Evolutionary conservation across 1,140 invertebrate species (phyloP).

Genomic region (Leptinotarsa lineolata): DNA sequence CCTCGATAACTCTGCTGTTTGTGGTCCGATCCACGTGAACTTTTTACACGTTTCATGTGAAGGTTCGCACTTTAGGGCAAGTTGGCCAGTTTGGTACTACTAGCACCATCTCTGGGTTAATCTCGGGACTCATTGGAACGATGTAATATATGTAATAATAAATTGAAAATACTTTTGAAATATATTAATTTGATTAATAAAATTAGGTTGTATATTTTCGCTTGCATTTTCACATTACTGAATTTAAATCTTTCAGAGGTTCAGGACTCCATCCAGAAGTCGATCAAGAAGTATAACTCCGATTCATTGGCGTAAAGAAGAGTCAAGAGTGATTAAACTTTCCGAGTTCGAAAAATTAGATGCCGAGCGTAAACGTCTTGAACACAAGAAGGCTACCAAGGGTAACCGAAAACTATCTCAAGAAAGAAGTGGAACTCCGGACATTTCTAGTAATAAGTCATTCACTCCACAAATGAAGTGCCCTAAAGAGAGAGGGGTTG

Average conservation of each 20-base stretch:
- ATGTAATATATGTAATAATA: too few relatives aligned
- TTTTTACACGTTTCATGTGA: too few relatives aligned
- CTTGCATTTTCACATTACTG: too few relatives aligned
- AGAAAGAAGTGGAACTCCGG: constrained; percentile 11
- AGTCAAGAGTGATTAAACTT: constrained; percentile 78
- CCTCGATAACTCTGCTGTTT: too few relatives aligned
- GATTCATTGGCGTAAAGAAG: constrained; percentile 87
- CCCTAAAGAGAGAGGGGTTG: constrained; percentile 43
- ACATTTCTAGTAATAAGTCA: constrained; percentile 11
- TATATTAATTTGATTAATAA: too few relatives aligned
- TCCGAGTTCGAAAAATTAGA: constrained; percentile 78
- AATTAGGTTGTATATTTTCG: too few relatives aligned
- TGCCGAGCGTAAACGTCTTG: constrained; percentile 64
- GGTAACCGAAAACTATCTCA: constrained; percentile 14
- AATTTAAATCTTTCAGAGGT: constrained; percentile 64
- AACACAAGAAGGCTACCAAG: constrained; percentile 62
- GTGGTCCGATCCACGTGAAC: too few relatives aligned
- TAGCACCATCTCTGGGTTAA: too few relatives aligned
- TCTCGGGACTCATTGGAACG: too few relatives aligned
- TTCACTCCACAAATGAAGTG: constrained; percentile 24
- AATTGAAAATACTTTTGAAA: too few relatives aligned
- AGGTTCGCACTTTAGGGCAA: too few relatives aligned
- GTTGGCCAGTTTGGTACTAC: too few relatives aligned
- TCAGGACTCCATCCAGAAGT: constrained; percentile 77
- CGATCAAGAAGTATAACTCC: constrained; percentile 83